Evolutionary conservation across 2,113 vertebrate species (phyloP), one percentile per base, ranked within the genome.

Genomic region (Elephas maximus): DNA sequence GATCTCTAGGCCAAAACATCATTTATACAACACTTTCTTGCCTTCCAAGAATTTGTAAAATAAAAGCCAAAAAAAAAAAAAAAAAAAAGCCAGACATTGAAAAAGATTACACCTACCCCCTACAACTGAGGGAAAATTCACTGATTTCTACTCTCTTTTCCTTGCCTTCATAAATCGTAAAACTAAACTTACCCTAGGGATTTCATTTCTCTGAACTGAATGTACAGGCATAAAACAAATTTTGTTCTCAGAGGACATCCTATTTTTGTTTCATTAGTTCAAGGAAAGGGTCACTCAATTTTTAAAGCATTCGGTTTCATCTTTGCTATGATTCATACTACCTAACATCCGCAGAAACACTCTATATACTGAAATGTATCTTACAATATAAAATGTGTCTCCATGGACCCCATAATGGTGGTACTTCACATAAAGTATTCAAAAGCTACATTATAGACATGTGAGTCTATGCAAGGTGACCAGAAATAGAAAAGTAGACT

Each of bases 231-330:
- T 95, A 93, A 98, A 98, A 98, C 98, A 98, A 98, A 98, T 98
- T 98, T 98, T 92, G n/a, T 87, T 94, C 98, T 98, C 96, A 97
- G 77, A 98, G 96, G 98, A 98, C 94, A 94, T 95, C 94, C 95
- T 93, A 96, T 98, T 98, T 98, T 98, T 98, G 97, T 98, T 98
- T 98, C 98, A 98, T 98, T 99, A 98, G 97, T 98, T 97, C 98
- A 98, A 98, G 97, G 97, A 98, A 98, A 98, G 98, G 98, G 98
- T 98, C 98, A 98, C 96, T 98, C 97, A 98, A 97, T 98, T 95
- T 98, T 98, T 98, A 98, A 98, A 98, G 97, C 96, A 95, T 96
- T 98, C 97, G 94, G 97, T 97, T 98, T 97, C 95, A 98, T 98
- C 93, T 97, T 93, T 98, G 92, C 95, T 98, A 77, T 98, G 98